These are phyloP conservation scores for Nipponia nippon DNA, from an alignment of 2,113 vertebrate species.

Conservation along the genomic window DNA sequence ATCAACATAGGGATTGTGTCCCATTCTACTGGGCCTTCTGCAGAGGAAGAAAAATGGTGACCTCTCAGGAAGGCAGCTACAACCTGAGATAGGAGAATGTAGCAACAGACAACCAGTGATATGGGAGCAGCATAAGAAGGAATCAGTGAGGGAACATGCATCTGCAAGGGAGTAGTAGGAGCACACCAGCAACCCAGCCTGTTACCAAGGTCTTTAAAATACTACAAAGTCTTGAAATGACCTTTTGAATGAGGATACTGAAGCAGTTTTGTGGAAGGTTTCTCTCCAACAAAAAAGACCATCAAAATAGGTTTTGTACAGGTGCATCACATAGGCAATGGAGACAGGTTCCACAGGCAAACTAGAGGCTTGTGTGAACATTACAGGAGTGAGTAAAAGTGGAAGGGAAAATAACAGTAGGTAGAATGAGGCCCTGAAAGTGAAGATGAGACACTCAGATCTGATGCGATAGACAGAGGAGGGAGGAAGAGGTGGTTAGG, in stretches of 20 bases:
- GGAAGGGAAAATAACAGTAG: not conserved
- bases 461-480: not conserved
- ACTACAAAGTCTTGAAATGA: not conserved
- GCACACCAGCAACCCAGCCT: not conserved
- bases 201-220: not conserved
- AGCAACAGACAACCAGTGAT: not conserved
- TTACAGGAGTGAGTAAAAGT: not conserved
- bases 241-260: not conserved
- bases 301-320: not conserved
- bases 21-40: not conserved
- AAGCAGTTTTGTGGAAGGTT: not conserved
- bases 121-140: fast-evolving
- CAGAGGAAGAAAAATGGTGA: not conserved
- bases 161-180: not conserved
- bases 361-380: not conserved
- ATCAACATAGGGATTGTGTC: not conserved
- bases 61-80: not conserved
- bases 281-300: not conserved
- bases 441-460: not conserved
- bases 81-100: not conserved
- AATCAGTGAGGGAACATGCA: not conserved
- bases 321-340: not conserved
- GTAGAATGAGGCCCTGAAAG: not conserved
- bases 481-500: not conserved
- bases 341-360: not conserved